Percentiles rank a stretch among this genome's conserved stretches.
Evolutionary conservation across 1,140 invertebrate species (phyloP).

Genomic region (Papilio dardanus): DNA sequence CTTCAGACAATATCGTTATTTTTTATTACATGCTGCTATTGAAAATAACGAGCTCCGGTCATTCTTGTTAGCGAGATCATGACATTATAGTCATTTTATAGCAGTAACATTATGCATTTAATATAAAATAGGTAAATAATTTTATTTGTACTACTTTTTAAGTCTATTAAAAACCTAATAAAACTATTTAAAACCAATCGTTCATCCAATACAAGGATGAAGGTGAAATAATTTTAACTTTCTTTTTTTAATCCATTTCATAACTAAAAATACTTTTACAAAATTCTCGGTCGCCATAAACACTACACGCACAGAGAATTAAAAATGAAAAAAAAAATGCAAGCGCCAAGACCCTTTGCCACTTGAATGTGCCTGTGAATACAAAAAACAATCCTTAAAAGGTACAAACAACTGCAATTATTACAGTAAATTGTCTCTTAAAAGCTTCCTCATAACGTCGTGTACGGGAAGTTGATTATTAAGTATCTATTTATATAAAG

Average conservation of each 20-base stretch:
- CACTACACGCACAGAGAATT: not conserved
- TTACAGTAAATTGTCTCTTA: conserved; percentile 14
- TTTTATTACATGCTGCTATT: conserved; percentile 28
- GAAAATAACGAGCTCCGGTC: conserved; percentile 18
- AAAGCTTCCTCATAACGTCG: conserved; percentile 9
- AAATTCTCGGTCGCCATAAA: not conserved
- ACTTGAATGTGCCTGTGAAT: not conserved
- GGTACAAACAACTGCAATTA: not conserved
- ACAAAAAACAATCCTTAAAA: not conserved
- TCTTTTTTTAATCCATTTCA: no score
- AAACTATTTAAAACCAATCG: no score
- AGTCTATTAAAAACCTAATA: no score
- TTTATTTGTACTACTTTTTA: no score
- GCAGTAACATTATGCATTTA: not conserved
- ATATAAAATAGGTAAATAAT: no score
- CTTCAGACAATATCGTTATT: conserved; percentile 23
- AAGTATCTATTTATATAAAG: conserved; percentile 19
- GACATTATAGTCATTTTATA: not conserved
- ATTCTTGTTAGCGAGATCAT: conserved; percentile 27
- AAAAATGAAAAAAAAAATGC: not conserved
- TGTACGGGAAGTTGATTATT: conserved; percentile 12
- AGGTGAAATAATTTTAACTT: no score
- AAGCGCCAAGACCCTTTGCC: not conserved
- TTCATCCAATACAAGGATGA: no score
- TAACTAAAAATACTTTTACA: no score